Conservation (phyloP, 1,140 invertebrate species). For the Brachionus manjavacas region DNA sequence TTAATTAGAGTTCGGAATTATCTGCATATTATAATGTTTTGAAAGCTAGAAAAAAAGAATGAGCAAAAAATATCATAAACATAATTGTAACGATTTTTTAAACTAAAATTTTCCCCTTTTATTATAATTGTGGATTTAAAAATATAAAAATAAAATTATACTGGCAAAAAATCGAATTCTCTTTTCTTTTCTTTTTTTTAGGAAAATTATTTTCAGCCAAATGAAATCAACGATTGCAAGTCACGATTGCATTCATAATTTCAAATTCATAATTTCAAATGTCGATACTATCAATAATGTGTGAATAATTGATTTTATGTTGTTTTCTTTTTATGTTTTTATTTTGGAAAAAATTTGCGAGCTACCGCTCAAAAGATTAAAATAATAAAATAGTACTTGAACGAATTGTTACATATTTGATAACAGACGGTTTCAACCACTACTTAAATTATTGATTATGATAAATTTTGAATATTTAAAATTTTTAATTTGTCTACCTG, state of each 20-base stretch:
- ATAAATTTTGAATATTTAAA: not conserved
- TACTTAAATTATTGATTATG: not conserved
- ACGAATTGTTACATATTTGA: not conserved
- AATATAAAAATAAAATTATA: not conserved
- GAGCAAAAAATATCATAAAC: constrained; percentile 4
- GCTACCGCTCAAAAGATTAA: not conserved
- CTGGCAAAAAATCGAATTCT: not conserved
- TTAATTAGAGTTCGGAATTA: constrained; percentile 34
- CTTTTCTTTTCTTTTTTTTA: not conserved
- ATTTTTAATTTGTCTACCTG: not conserved
- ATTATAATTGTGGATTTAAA: not conserved
- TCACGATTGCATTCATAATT: not conserved
- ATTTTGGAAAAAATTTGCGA: not conserved
- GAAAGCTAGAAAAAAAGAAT: not conserved
- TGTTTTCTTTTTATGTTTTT: not conserved
- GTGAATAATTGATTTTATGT: not conserved
- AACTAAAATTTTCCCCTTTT: not conserved
- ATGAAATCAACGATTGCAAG: not conserved
- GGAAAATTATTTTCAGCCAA: not conserved
- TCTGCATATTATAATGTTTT: constrained; percentile 27
- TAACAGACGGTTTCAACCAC: not conserved
- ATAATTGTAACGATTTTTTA: constrained; percentile 38
- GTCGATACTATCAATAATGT: not conserved
- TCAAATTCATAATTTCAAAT: not conserved
- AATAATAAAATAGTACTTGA: not conserved